Conservation (phyloP, 2,797 vertebrate species). For the Poeciliopsis presidionis region DNA sequence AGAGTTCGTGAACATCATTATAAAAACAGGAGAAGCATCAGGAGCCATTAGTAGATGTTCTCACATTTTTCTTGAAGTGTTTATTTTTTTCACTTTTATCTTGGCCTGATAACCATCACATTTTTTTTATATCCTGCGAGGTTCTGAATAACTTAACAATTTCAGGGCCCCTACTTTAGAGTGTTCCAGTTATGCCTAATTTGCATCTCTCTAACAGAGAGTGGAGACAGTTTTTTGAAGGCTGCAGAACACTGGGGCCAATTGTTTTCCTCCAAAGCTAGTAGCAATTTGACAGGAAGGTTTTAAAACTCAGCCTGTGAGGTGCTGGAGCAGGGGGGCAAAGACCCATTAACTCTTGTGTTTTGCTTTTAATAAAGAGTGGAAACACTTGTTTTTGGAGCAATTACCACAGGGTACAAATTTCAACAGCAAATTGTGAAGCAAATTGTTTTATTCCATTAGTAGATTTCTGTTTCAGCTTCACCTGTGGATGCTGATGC, state of each 20-base stretch:
- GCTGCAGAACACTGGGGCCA: conserved; percentile 14
- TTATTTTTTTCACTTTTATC: conserved; percentile 1
- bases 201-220: conserved; percentile 53
- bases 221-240: conserved; percentile 51
- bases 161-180: conserved; percentile 27
- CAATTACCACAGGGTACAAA: conserved; percentile 44
- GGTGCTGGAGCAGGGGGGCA: conserved; percentile 29
- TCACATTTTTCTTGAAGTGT: conserved; percentile 17
- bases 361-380: conserved; percentile 40
- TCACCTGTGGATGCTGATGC: conserved; percentile 42
- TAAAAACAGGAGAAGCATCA: neutral
- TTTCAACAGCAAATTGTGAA: conserved; percentile 33
- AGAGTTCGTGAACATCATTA: conserved; percentile 9
- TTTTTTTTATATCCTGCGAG: conserved; percentile 12
- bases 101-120: conserved; percentile 5
- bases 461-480: conserved; percentile 29
- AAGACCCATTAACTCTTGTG: conserved; percentile 42
- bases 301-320: conserved; percentile 38
- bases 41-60: conserved; percentile 8
- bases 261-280: conserved; percentile 33
- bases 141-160: conserved; percentile 6
- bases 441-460: conserved; percentile 50
- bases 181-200: conserved; percentile 52
- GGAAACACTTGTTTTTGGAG: conserved; percentile 53
- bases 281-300: conserved; percentile 44